Base-by-base conservation (phyloP, 2,113 vertebrate species). In the Acrocephalus arundinaceus region DNA sequence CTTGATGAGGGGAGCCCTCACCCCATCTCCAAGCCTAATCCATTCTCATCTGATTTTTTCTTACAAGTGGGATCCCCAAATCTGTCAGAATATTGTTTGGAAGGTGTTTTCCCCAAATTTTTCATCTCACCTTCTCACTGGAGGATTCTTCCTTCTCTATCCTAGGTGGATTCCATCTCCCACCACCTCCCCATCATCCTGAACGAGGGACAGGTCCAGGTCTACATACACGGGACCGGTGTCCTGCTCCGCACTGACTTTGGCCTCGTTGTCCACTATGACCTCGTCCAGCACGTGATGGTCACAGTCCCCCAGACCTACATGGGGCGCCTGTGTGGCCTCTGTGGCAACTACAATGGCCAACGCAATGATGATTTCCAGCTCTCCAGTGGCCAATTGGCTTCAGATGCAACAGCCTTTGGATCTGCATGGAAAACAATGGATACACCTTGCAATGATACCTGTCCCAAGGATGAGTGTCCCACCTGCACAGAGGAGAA, bases 331-430 rank as follows among this genome's bases (percentile, higher is more conserved):
- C 23, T 98, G 22, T 97, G 97, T 2, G 98, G 98, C 45, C 94
- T 99, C 57, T 98, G 98, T 5, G 98, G 98, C 31, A 95, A 98
- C 86, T 98, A 97, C 87, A 97, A 98, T 0, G 89, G 87, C 6
- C 48, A 95, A 25, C 15, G 10, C 2, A 19, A 79, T 1, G 94
- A 98, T 1, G 97, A 98, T 11, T 92, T 98, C 67, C 96, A 62
- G 90, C 97, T 97, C 21, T 97, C 97, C 0, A 7, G 77, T 0
- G 98, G 97, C 83, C 95, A 70, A 0, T 45, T 66, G 24, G 92
- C 93, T 7, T 30, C 79, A 15, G 51, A 49, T 7, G 20, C 35
- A 7, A 52, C 15, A 1, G 73, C 28, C 8, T 98, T 98, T 0
- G 96, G 95, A 14, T 90, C 97, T 1, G 62, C 97, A 1, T 98